Percentiles rank a stretch among this genome's conserved stretches.
phyloP scores from a whole-genome alignment of 1,140 invertebrate genomes.

The Drosophila repletoides region DNA sequence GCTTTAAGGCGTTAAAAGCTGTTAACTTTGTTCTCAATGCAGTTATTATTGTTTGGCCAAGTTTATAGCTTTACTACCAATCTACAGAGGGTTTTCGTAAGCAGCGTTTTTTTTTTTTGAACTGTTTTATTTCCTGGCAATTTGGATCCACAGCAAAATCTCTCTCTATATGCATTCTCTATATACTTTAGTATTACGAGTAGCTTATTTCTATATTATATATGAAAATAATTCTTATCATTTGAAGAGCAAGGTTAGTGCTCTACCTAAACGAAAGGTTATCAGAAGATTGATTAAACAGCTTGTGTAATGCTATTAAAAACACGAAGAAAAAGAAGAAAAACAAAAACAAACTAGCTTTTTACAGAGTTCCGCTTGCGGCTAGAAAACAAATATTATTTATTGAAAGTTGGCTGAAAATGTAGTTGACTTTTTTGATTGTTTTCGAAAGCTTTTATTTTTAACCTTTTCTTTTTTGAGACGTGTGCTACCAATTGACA shows the following conservation, averaged over 20 bases:
- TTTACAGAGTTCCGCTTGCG: background rate
- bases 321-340: background rate
- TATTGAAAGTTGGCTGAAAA: background rate
- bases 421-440: background rate
- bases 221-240: background rate
- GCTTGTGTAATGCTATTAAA: background rate
- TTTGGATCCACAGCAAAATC: too few species aligned
- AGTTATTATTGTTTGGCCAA: too few species aligned
- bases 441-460: background rate
- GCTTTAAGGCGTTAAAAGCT: too few species aligned
- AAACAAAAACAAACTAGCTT: too few species aligned
- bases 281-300: background rate
- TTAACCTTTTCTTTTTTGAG: background rate
- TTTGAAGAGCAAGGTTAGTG: background rate
- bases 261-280: background rate
- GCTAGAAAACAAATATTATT: background rate
- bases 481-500: slow-evolving; percentile 14
- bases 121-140: too few species aligned
- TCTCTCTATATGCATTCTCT: too few species aligned
- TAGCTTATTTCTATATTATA: background rate
- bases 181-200: too few species aligned
- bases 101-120: too few species aligned
- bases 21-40: too few species aligned
- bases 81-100: too few species aligned
- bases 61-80: too few species aligned